Conservation (phyloP, 2,888 invertebrate genomes). For the Ennomos quercinarius region DNA sequence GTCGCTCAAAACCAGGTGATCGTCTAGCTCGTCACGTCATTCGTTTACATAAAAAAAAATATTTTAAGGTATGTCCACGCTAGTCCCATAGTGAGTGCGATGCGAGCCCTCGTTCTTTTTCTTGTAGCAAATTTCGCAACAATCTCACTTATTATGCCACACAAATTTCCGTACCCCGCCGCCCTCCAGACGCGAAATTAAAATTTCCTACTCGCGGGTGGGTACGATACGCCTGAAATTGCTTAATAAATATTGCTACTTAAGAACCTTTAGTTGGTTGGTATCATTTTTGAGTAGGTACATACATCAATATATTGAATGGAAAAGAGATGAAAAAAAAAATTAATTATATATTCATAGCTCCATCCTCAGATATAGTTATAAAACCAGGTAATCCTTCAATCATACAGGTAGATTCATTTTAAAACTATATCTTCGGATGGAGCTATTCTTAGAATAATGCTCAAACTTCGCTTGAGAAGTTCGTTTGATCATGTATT, state of each 20-base stretch:
- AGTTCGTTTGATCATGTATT: too few species aligned
- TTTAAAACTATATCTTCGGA: too few species aligned
- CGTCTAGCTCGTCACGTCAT: too few species aligned
- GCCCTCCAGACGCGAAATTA: conserved; percentile 83
- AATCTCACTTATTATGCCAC: conserved; percentile 86
- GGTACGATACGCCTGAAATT: conserved; percentile 72
- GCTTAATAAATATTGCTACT: conserved; percentile 81
- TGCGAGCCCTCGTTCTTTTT: conserved; percentile 84
- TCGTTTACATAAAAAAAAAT: too few species aligned
- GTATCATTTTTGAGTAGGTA: conserved; percentile 47
- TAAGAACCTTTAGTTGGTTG: conserved; percentile 61
- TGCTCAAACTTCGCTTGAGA: too few species aligned
- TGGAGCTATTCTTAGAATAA: too few species aligned
- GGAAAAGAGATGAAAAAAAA: not conserved
- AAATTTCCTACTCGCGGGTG: conserved; percentile 82
- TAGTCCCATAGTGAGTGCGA: conserved; percentile 50
- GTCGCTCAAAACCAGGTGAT: too few species aligned
- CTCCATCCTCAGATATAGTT: too few species aligned
- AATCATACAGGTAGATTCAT: too few species aligned
- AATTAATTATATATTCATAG: too few species aligned
- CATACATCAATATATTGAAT: conserved; percentile 11
- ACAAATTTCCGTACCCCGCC: conserved; percentile 83
- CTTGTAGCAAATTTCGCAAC: conserved; percentile 86
- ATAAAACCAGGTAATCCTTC: too few species aligned
- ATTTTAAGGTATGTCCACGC: conserved; percentile 50